phyloP scores from a whole-genome alignment of 2,113 vertebrate genomes.

The Sitta europaea region DNA sequence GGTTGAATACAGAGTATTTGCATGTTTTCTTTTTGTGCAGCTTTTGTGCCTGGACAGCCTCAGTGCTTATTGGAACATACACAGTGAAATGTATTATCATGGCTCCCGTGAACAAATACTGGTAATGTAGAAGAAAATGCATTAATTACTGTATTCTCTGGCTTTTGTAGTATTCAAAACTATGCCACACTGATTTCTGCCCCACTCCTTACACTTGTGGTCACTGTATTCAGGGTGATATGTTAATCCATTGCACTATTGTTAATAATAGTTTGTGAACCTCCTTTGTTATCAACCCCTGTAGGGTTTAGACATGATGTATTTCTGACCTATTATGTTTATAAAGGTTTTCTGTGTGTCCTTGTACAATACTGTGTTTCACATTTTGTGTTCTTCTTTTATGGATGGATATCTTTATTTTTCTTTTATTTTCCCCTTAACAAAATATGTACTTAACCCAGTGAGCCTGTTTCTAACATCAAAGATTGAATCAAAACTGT shows the following conservation, averaged over 20 bases:
- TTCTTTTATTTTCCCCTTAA: not conserved
- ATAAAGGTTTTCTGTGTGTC: not conserved
- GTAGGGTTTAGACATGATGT: not conserved
- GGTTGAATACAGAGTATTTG: not conserved
- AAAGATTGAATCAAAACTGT: not conserved
- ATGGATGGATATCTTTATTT: not conserved
- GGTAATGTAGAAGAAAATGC: slow-evolving; percentile 71
- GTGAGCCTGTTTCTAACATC: not conserved
- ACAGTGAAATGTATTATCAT: slow-evolving; percentile 81
- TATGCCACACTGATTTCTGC: not conserved
- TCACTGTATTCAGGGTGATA: not conserved
- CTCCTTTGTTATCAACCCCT: not conserved
- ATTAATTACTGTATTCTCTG: not conserved
- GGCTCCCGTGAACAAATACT: slow-evolving; percentile 82
- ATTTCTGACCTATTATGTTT: not conserved
- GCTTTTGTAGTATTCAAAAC: not conserved
- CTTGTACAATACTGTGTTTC: not conserved
- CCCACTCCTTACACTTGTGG: not conserved
- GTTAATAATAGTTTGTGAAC: not conserved
- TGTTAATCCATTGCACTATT: not conserved
- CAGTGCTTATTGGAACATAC: slow-evolving; percentile 91
- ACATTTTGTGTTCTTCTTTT: not conserved
- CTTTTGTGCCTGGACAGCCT: slow-evolving; percentile 88
- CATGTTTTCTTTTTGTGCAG: slow-evolving; percentile 62
- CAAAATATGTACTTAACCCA: not conserved